Base-by-base conservation (phyloP, 2,888 invertebrate species). In the Trichacis sp. region DNA sequence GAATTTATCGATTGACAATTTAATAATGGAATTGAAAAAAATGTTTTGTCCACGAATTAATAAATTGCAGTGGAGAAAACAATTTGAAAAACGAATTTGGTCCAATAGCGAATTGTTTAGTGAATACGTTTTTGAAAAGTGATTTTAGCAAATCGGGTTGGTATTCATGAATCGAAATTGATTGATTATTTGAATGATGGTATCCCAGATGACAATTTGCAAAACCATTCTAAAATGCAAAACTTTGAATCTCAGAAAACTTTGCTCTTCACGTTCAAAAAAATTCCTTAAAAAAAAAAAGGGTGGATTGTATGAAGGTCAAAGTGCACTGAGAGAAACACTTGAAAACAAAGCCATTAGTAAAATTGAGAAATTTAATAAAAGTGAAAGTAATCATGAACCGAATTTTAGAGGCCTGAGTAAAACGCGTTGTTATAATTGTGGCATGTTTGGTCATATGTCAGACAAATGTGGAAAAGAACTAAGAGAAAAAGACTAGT, bases 131-230 rank as follows among this genome's bases (percentile, higher is more conserved):
- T 61, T 61, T 30, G 65, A 6, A 68, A 69, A 48, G 11, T 64
- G 0, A 67, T 69, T 14, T 48, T 62, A 19, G 64, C 29, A 3
- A 70, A 68, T 51, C 33, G 30, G 8, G 62, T 67, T 9, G 57
- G 60, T 4, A 58, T 70, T 9, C 55, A 36, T 8, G 62, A 53
- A 9, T 47, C 49, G 1, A 66, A 70, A 20, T 14, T 68, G 1
- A 36, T 69, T 0, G 60, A 70, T 40, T 68, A 68, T 45, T 24
- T 66, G 1, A 53, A 68, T 8, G 64, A 68, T 3, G 66, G 68
- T 2, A 64, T 70, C 30, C 61, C 59, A n/a, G 68, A 70, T 48
- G 11, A 8, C n/a, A 5, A 6, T 1, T 6, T 70, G 9, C 48
- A 33, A 11, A 62, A 66, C 45, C 68, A 70, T 33, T 60, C 67